A percentile compares a stretch with the other conserved stretches of the same genome.
phyloP scores from a whole-genome alignment of 2,888 invertebrate species.

The Euspilapteryx auroguttella region DNA sequence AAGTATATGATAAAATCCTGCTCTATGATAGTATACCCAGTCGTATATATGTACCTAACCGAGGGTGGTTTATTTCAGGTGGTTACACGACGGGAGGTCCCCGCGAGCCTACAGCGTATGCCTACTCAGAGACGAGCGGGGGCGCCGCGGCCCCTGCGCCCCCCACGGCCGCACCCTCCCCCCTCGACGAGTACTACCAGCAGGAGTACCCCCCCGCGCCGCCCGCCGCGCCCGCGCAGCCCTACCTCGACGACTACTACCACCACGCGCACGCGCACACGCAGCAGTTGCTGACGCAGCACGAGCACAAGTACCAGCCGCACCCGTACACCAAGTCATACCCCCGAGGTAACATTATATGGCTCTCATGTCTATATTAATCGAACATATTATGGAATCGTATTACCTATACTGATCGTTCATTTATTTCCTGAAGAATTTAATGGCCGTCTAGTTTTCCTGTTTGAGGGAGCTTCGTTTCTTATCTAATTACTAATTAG shows the following conservation, averaged over 20 bases:
- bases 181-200: slow-evolving; percentile 58
- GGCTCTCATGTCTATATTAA: too few species aligned
- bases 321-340: slow-evolving; percentile 71
- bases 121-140: slow-evolving; percentile 40
- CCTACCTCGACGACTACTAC: slow-evolving; percentile 64
- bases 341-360: slow-evolving; percentile 61
- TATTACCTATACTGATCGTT: too few species aligned
- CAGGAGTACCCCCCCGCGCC: slow-evolving; percentile 40
- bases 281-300: slow-evolving; percentile 56
- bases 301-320: slow-evolving; percentile 75
- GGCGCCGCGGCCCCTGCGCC: slow-evolving; percentile 21
- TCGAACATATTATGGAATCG: too few species aligned
- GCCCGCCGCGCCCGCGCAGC: slow-evolving; percentile 47
- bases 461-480: too few species aligned
- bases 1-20: too few species aligned
- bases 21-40: too few species aligned
- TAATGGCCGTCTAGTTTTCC: too few species aligned
- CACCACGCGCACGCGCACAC: slow-evolving; percentile 77
- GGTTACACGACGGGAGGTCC: slow-evolving; percentile 61
- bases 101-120: slow-evolving; percentile 51
- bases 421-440: too few species aligned
- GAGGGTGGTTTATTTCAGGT: slow-evolving; percentile 30
- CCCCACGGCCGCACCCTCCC: slow-evolving; percentile 41
- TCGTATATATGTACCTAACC: too few species aligned
- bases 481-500: too few species aligned